Base-by-base conservation (phyloP, 2,797 vertebrate genomes). In the Crocodylus rhombifer region DNA sequence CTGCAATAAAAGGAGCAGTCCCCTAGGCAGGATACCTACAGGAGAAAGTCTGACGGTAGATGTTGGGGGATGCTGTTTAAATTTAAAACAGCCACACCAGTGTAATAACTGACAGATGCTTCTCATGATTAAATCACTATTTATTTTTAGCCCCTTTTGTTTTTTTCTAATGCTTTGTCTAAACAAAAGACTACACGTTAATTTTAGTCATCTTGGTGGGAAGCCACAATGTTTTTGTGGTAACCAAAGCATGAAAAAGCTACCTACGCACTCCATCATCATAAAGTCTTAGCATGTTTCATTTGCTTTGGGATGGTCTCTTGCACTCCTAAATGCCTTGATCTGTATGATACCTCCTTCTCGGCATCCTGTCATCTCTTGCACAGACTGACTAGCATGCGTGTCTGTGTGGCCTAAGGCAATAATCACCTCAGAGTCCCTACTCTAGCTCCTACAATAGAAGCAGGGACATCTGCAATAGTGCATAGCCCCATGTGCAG, bases 51-150 rank as follows among this genome's bases (percentile, higher is more conserved):
- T 92, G 94, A 94, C 96, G 96, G 95, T 95, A 94, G 93, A 95
- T 95, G 92, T 95, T 95, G 95, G 96, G 94, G 95, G 94, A 95
- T 97, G 95, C 94, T 96, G 93, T 96, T 95, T 95, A 97, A 91
- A 95, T 97, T 97, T 96, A 97, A 97, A 97, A 96, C 95, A 97
- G 96, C 95, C 96, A 95, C 96, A 97, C 95, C 96, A 97, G 95
- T 92, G 96, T 97, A 95, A 97, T 97, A 97, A 97, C 96, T 97
- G 96, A 97, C 96, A 96, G 94, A 96, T 96, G 94, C 91, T 96
- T 97, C 95, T 95, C 92, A 91, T 94, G 87, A 95, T 96, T 96
- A 95, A 97, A 96, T 96, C 96, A 96, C 94, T 95, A 90, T 96
- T 95, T 97, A 96, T 96, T 97, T 96, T 97, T 96, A 96, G 94